phyloP scores from a whole-genome alignment of 2,888 invertebrate genomes.

The Trichopoda pennipes region DNA sequence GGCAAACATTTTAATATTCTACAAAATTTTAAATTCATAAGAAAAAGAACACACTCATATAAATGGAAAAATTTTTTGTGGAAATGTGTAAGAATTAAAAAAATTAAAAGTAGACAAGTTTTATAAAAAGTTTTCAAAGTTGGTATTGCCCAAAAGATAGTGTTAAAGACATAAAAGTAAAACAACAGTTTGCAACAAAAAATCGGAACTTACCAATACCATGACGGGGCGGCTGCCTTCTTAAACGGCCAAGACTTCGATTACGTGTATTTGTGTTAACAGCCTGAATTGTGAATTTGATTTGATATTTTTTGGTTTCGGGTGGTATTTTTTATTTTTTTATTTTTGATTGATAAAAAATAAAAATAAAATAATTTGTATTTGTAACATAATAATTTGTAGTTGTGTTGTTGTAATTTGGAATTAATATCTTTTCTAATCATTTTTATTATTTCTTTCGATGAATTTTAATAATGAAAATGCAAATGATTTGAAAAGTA shows the following conservation, averaged over 20 bases:
- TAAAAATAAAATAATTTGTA: conserved; percentile 63
- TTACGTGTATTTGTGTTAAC: conserved; percentile 82
- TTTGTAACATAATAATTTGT: conserved; percentile 65
- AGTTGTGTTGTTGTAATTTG: conserved; percentile 59
- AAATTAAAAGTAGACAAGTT: conserved; percentile 1
- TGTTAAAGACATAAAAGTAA: conserved; percentile 8
- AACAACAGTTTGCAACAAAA: conserved; percentile 10
- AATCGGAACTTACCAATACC: conserved; percentile 80
- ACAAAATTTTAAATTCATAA: conserved; percentile 16
- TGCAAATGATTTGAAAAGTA: conserved; percentile 67
- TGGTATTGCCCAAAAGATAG: neutral
- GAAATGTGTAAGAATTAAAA: neutral
- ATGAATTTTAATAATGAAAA: conserved; percentile 58
- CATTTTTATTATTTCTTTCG: conserved; percentile 23
- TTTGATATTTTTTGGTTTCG: conserved; percentile 56
- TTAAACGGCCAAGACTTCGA: conserved; percentile 82
- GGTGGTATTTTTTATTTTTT: conserved; percentile 58
- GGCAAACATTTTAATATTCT: conserved; percentile 30
- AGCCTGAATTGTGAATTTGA: conserved; percentile 77
- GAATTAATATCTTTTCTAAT: conserved; percentile 43
- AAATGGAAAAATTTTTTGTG: neutral
- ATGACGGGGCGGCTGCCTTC: conserved; percentile 82
- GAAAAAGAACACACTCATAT: conserved; percentile 29
- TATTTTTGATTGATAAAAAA: conserved; percentile 60
- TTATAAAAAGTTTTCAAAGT: neutral